Evolutionary conservation across 2,888 invertebrate genomes (phyloP), one percentile per base, ranked within the genome.

Genomic region (Subacronicta megacephala): DNA sequence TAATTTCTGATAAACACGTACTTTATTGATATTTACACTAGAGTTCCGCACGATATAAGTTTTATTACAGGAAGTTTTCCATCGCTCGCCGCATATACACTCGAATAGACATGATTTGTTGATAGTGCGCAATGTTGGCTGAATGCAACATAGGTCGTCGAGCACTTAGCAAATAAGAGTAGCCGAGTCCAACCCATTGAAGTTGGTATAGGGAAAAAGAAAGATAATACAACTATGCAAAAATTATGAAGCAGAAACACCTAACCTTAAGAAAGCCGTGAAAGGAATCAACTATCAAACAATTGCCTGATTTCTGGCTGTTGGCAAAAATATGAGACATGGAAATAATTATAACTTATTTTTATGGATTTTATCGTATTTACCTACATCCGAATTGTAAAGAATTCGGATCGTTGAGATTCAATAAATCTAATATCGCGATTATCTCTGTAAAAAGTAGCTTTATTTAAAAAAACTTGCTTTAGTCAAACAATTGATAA

Each of bases 151-250:
- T 57, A 61, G 69, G 61, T 66, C 60, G 55, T 77, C 44, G 57
- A 81, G 81, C 57, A 61, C 73, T 82, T 59, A 16, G 80, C 78
- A 83, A 83, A 83, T 75, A 82, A 56, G 61, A 37, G 46, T 52
- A 33, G 50, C 60, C 45, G 44, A 47, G 33, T 53, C 50, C 38
- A 46, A 41, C 17, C 42, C 29, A 50, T 26, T 33, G 29, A 18
- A 51, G 38, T 31, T 23, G 18, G 26, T 35, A 18, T 42, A 26
- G 43, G 38, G 16, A 40, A 40, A 31, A 33, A 26, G 10, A 16
- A 41, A 15, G 7, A 1, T 23, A 13, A 23, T 26, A 10, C 4
- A 10, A 6, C 5, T 6, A 1, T 20, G 20, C 3, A 20, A 1
- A 20, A 18, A 18, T 2, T 4, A 20, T 10, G 10, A 10, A 26